Conservation (phyloP, 2,797 vertebrate genomes). For the Lepus oiostolus region DNA sequence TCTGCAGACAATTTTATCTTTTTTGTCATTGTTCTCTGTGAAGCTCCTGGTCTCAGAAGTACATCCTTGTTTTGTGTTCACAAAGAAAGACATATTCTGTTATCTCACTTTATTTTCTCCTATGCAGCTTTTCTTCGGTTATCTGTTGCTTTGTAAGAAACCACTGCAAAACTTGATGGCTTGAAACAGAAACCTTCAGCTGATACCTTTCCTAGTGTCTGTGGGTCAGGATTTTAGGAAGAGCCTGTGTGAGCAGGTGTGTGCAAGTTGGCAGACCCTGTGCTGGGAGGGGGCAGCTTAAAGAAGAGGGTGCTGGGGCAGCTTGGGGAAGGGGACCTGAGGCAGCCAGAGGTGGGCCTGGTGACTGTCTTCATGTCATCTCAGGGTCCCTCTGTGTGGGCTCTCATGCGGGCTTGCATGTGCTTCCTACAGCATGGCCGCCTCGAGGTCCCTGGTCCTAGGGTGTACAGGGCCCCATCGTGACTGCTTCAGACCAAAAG, state of each 20-base stretch:
- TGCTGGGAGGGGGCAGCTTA: neutral
- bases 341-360: too few species aligned
- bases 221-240: neutral
- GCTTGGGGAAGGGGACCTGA: too few species aligned
- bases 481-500: neutral
- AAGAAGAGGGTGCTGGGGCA: too few species aligned
- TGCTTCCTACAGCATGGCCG: neutral
- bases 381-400: neutral
- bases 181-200: neutral
- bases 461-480: neutral
- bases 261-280: neutral
- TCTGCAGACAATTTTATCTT: slow-evolving; percentile 51
- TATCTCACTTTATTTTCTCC: slow-evolving; percentile 37
- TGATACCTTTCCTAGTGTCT: neutral
- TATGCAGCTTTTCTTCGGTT: neutral
- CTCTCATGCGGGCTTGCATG: neutral
- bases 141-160: neutral
- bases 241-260: neutral
- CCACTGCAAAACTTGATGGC: neutral
- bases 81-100: neutral
- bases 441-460: neutral
- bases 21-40: slow-evolving; percentile 49
- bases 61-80: slow-evolving; percentile 41
- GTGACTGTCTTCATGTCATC: neutral
- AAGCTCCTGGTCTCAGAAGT: slow-evolving; percentile 54